Percentiles rank a stretch among this genome's conserved stretches.
These are phyloP conservation scores for Eupithecia centaureata DNA, from an alignment of 2,888 invertebrate species.

Conservation along the genomic window DNA sequence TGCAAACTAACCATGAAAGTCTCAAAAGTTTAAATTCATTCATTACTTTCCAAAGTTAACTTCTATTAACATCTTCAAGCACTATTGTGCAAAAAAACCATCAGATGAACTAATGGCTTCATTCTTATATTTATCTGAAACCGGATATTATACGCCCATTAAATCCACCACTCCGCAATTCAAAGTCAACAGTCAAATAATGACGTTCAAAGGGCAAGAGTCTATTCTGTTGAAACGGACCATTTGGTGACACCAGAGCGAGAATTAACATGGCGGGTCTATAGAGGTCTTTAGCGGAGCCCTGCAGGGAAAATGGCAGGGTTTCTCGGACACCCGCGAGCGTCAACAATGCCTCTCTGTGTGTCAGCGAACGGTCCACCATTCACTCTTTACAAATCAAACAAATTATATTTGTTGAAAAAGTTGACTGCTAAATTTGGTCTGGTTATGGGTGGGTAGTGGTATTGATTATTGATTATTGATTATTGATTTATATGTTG, in stretches of 20 bases:
- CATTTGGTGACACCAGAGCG: conserved; percentile 71
- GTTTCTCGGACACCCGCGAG: conserved; percentile 76
- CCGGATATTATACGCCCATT: conserved; percentile 39
- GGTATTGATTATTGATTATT: too few relatives aligned
- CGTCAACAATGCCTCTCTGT: conserved; percentile 67
- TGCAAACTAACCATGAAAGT: background rate
- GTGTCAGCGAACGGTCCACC: conserved; percentile 60
- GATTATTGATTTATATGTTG: conserved; percentile 38
- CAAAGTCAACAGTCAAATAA: conserved; percentile 52
- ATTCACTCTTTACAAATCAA: conserved; percentile 81
- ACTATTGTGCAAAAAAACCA: background rate
- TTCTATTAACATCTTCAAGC: background rate
- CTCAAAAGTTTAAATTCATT: background rate
- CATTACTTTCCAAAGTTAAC: background rate
- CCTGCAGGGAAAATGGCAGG: conserved; percentile 80
- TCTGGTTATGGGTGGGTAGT: conserved; percentile 43
- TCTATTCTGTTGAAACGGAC: conserved; percentile 61
- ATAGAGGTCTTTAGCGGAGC: conserved; percentile 79
- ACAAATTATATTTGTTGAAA: conserved; percentile 81
- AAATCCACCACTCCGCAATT: conserved; percentile 37
- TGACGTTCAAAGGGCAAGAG: conserved; percentile 66
- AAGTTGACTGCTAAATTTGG: conserved; percentile 67
- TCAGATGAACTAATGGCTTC: background rate
- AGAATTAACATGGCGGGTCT: conserved; percentile 72
- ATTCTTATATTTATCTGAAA: conserved; percentile 4